Percentiles rank a stretch among this genome's conserved stretches.
Evolutionary conservation across 2,113 vertebrate genomes (phyloP).

Genomic region (Seriola rivoliana): DNA sequence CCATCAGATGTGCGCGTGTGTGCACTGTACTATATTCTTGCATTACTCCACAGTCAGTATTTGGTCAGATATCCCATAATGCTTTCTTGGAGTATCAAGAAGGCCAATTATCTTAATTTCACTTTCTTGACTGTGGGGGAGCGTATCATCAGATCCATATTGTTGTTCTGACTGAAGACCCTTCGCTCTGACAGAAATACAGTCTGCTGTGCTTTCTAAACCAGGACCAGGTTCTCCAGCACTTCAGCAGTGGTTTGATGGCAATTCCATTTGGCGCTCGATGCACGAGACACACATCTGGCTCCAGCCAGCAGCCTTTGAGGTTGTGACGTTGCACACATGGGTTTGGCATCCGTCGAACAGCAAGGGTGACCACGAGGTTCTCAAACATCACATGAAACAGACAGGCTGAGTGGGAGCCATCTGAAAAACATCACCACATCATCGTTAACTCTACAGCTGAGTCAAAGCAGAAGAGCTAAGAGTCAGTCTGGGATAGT

Average conservation of each 20-base stretch:
- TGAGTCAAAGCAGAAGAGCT: background rate
- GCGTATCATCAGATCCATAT: constrained; percentile 14
- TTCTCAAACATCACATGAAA: constrained; percentile 25
- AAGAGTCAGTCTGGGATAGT: background rate
- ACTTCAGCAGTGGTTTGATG: constrained; percentile 34
- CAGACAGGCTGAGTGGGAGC: constrained; percentile 9
- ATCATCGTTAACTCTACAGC: background rate
- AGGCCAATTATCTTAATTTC: background rate
- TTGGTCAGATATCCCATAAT: constrained; percentile 10
- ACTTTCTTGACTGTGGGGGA: constrained; percentile 7
- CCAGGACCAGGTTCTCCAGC: constrained; percentile 38
- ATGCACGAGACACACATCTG: constrained; percentile 50
- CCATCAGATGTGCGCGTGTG: background rate
- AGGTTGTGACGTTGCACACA: constrained; percentile 35
- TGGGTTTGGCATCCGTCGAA: constrained; percentile 40
- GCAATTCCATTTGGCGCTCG: constrained; percentile 43
- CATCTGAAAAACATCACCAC: constrained; percentile 43
- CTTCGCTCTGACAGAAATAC: constrained; percentile 11
- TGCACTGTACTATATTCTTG: background rate
- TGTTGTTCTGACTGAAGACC: constrained; percentile 21
- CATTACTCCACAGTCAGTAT: background rate
- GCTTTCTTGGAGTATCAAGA: constrained; percentile 32
- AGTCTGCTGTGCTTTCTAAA: constrained; percentile 28
- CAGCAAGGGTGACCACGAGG: background rate
- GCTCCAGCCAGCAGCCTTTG: constrained; percentile 36